phyloP scores from a whole-genome alignment of 2,113 vertebrate species.

The Perognathus longimembris region DNA sequence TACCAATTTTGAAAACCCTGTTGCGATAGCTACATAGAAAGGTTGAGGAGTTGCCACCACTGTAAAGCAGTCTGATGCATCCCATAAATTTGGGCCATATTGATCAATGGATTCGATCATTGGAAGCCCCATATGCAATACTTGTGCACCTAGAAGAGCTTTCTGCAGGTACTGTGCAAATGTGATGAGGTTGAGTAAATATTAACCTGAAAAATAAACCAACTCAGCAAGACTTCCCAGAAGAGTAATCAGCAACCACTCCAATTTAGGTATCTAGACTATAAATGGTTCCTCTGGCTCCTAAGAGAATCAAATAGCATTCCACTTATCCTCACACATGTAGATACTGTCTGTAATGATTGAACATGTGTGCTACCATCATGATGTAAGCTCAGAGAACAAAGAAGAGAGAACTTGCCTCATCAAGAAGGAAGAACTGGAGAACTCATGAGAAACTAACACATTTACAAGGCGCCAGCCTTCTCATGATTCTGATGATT shows the following conservation, averaged over 20 bases:
- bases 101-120: background rate
- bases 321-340: background rate
- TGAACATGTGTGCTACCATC: background rate
- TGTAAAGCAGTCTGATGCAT: background rate
- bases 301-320: background rate
- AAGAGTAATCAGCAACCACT: background rate
- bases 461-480: background rate
- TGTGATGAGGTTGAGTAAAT: background rate
- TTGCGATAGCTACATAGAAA: background rate
- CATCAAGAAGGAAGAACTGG: background rate
- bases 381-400: background rate
- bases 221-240: background rate
- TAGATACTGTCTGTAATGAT: background rate
- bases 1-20: background rate
- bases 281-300: background rate
- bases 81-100: background rate
- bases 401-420: background rate
- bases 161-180: background rate
- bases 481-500: background rate
- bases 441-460: background rate
- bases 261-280: background rate
- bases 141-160: background rate
- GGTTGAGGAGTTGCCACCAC: background rate
- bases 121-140: background rate
- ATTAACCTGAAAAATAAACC: background rate